These are phyloP conservation scores for Melieria picta DNA, from an alignment of 2,888 invertebrate genomes.

Conservation along the genomic window DNA sequence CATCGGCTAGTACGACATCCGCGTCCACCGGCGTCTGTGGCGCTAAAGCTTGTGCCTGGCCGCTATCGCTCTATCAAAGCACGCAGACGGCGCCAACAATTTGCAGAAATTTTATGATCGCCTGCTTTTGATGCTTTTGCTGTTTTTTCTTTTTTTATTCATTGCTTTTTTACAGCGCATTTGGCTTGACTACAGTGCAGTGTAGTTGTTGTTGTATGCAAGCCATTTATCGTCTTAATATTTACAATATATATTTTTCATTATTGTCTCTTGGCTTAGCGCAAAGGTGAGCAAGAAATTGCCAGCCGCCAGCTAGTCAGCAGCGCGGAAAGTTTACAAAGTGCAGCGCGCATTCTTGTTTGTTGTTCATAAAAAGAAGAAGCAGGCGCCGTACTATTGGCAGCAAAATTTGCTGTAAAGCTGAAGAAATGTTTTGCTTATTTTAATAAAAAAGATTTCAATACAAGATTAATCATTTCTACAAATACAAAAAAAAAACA, in stretches of 20 bases:
- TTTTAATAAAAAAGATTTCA: too few species aligned
- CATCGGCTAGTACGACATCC: not conserved
- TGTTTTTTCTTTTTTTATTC: not conserved
- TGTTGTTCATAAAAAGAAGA: too few species aligned
- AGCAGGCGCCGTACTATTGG: too few species aligned
- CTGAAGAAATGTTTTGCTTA: too few species aligned
- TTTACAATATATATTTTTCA: not conserved
- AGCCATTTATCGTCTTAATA: conserved; percentile 29
- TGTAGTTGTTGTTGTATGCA: conserved; percentile 17
- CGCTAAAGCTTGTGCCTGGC: not conserved
- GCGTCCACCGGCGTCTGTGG: not conserved
- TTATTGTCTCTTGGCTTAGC: too few species aligned
- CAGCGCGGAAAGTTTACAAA: too few species aligned
- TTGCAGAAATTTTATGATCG: conserved; percentile 33
- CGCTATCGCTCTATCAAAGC: not conserved
- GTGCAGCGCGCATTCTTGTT: too few species aligned
- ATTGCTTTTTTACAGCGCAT: not conserved
- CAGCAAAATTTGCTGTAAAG: too few species aligned
- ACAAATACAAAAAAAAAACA: too few species aligned
- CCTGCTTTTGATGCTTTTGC: conserved; percentile 2
- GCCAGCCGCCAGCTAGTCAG: too few species aligned
- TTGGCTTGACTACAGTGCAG: not conserved
- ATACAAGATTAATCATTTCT: too few species aligned
- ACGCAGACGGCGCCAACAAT: conserved; percentile 38
- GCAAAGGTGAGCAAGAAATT: too few species aligned